These are phyloP conservation scores for Trissoscelio sp. DNA, from an alignment of 2,888 invertebrate genomes.

Conservation along the genomic window DNA sequence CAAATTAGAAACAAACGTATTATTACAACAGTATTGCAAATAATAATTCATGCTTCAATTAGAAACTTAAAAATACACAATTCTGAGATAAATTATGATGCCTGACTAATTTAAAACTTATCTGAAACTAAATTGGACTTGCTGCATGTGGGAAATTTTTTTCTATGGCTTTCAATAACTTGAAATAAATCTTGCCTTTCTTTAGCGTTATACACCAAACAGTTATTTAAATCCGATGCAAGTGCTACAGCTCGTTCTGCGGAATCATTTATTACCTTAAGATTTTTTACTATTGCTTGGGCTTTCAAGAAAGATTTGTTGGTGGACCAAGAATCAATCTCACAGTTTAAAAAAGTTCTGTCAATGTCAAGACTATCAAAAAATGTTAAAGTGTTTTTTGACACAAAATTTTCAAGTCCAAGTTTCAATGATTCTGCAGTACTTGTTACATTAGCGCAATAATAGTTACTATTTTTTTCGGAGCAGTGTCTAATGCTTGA, in stretches of 20 bases:
- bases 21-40: no score
- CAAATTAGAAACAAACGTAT: no score
- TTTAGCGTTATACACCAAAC: neutral
- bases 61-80: no score
- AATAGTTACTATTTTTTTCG: no score
- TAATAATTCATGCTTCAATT: no score
- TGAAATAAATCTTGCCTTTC: neutral
- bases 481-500: conserved; percentile 11
- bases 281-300: neutral
- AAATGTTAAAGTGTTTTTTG: neutral
- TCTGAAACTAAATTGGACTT: no score
- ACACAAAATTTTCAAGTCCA: neutral
- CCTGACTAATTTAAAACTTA: no score
- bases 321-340: neutral
- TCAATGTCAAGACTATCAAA: neutral
- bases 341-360: neutral
- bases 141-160: no score
- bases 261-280: neutral
- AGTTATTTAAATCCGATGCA: neutral
- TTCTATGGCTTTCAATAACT: neutral
- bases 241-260: conserved; percentile 5
- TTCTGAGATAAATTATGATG: no score
- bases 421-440: no score
- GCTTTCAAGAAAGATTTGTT: neutral
- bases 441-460: no score